Evolutionary conservation across 2,888 invertebrate genomes (phyloP).

Genomic region (Parascotia fuliginaria): DNA sequence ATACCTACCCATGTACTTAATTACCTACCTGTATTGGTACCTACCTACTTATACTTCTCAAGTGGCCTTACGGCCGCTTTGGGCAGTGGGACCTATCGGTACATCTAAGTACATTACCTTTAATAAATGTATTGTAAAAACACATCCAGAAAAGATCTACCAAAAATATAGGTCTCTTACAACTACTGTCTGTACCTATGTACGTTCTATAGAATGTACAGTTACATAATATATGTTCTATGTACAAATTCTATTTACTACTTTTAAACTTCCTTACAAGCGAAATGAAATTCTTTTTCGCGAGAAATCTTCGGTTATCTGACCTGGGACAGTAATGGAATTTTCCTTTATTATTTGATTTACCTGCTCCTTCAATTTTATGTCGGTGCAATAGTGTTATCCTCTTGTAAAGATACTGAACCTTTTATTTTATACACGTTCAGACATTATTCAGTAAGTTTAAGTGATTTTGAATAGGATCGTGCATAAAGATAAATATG

Average conservation of each 20-base stretch:
- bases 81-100: no score
- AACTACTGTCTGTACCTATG: no score
- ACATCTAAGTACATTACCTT: no score
- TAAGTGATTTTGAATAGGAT: not conserved
- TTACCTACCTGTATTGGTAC: no score
- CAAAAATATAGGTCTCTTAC: no score
- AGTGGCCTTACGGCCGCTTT: no score
- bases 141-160: no score
- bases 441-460: constrained; percentile 6
- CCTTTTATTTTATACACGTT: constrained; percentile 45
- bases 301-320: constrained; percentile 67
- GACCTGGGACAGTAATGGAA: constrained; percentile 73
- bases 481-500: no score
- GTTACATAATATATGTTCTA: not conserved
- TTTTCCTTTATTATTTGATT: constrained; percentile 83
- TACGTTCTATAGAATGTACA: no score
- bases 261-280: constrained; percentile 39
- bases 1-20: no score
- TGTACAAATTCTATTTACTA: constrained; percentile 22
- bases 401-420: constrained; percentile 51
- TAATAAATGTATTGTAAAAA: no score
- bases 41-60: no score
- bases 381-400: constrained; percentile 71
- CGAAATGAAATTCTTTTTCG: constrained; percentile 66
- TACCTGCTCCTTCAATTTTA: constrained; percentile 76